These are phyloP conservation scores for Corapipo altera DNA, from an alignment of 2,113 vertebrate species.

Conservation along the genomic window DNA sequence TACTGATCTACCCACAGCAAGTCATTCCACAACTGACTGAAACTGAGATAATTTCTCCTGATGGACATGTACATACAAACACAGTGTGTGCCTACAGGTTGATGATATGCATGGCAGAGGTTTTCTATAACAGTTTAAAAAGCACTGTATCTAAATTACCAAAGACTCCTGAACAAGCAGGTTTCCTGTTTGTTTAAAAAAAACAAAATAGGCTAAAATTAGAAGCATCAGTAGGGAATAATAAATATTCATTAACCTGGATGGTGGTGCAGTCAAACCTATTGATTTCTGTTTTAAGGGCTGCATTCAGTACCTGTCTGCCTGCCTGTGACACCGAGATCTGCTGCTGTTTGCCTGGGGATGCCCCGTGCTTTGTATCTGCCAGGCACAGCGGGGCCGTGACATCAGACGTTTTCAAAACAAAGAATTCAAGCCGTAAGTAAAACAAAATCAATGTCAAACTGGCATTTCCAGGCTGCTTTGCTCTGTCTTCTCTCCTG, in stretches of 20 bases:
- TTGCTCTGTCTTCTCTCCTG: background rate
- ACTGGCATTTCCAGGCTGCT: background rate
- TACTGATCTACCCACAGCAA: background rate
- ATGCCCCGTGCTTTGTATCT: background rate
- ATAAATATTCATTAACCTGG: slow-evolving; percentile 45
- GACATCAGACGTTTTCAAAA: background rate
- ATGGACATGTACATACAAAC: background rate
- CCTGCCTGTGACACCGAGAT: background rate
- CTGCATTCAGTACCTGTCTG: background rate
- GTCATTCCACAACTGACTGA: background rate
- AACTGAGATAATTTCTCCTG: background rate
- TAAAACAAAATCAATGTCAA: background rate
- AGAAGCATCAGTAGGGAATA: background rate
- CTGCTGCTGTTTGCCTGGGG: background rate
- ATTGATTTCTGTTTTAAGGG: slow-evolving; percentile 38
- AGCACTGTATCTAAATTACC: background rate
- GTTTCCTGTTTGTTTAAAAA: slow-evolving; percentile 12
- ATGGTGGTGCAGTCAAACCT: background rate
- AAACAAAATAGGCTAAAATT: background rate
- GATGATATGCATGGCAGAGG: background rate
- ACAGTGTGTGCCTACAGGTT: background rate
- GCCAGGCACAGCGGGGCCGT: rapidly evolving
- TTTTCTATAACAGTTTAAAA: background rate
- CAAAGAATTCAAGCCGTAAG: background rate
- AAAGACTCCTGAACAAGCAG: background rate